Evolutionary conservation across 1,140 invertebrate species (phyloP), one percentile per base, ranked within the genome.

Genomic region (Maniola jurtina): DNA sequence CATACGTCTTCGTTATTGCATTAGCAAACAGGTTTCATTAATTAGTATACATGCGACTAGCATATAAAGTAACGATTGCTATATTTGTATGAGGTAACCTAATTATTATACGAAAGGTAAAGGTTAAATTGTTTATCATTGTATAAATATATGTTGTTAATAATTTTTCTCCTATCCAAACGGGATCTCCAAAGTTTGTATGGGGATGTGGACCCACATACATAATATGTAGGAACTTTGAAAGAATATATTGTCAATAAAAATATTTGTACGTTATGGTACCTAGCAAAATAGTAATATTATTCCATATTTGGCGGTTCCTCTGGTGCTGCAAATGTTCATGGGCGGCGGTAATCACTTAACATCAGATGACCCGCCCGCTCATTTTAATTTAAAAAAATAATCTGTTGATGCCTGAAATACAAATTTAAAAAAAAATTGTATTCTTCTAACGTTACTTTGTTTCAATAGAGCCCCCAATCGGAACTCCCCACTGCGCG

Each of bases 401-500:
- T 25, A 25, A 2, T 25, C 4, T 25, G 25, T 25, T 2, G 25
- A 25, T 25, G 25, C 1, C 4, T 25, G 4, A 25, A 25, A 25
- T 25, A 25, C 25, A 25, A 25, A 25, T 25, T 2, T 4, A 25
- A 40, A 0, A 7, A 3, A 40, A 9, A 38, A 38, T 38, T 38
- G 36, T 38, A 40, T 40, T 40, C 6, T 3, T 6, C 38, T 11
- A 40, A 40, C 10, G 0, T 40, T 11, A 40, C 38, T 40, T 40
- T 40, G 38, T 40, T 71, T 69, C 33, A 81, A 45, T 88, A 96
- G 96, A 98, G 81, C 96, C 96, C 13, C 93, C 97, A 78, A 96
- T 98, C 77, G 92, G 94, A 42, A 96, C 97, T 14, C 93, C 96
- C 0, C 96, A 98, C 87, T 98, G 97, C 81, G 81, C 95, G 11